Evolutionary conservation across 2,888 invertebrate species (phyloP).

Genomic region (Coelogynopora nodosa): DNA sequence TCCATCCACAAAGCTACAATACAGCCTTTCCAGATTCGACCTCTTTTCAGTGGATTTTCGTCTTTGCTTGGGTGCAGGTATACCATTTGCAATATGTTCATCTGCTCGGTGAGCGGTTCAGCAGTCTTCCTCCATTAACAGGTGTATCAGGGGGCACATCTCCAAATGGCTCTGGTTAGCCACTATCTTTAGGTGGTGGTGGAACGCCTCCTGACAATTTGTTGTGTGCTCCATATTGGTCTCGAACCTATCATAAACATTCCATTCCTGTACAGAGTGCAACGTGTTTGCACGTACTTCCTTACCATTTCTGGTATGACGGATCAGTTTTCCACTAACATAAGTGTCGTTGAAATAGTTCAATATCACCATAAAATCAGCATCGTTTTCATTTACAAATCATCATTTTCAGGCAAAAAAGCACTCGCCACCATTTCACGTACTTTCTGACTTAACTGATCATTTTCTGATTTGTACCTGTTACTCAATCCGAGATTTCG

Average conservation of each 20-base stretch:
- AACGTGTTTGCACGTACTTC: neutral
- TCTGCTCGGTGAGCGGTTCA: constrained; percentile 20
- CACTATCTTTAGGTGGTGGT: too few relatives aligned
- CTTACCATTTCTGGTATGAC: neutral
- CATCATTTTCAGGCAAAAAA: neutral
- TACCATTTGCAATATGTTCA: constrained; percentile 19
- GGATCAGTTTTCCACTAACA: neutral
- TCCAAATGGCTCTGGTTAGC: neutral
- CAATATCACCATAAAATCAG: neutral
- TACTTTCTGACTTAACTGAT: neutral
- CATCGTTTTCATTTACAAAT: neutral
- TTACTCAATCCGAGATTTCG: neutral
- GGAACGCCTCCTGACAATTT: too few relatives aligned
- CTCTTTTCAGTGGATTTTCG: constrained; percentile 7
- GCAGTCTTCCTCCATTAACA: neutral
- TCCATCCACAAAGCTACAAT: constrained; percentile 25
- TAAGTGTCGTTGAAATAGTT: neutral
- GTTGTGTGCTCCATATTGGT: too few relatives aligned
- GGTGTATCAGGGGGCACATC: neutral
- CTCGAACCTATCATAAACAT: too few relatives aligned
- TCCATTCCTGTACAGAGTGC: too few relatives aligned
- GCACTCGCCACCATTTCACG: neutral
- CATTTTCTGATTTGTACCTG: neutral
- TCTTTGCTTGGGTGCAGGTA: neutral
- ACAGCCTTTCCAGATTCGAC: constrained; percentile 25